Conservation (phyloP, 2,888 invertebrate genomes). For the Limnephilus lunatus region DNA sequence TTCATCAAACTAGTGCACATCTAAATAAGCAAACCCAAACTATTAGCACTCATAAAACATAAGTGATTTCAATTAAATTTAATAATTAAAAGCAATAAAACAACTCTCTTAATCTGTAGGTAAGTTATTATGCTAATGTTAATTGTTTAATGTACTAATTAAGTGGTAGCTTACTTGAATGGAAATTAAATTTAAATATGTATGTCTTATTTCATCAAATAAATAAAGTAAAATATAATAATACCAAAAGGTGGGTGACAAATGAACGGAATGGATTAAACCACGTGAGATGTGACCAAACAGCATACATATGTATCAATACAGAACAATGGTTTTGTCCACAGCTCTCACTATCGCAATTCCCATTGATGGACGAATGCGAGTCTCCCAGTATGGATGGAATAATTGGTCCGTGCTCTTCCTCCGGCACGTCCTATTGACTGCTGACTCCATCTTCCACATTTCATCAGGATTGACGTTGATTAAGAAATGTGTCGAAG, state of each 20-base stretch:
- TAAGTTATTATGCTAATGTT: background rate
- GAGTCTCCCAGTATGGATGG: constrained; percentile 65
- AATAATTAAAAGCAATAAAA: background rate
- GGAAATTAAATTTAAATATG: background rate
- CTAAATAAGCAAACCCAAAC: background rate
- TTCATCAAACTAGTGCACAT: background rate
- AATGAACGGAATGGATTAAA: background rate
- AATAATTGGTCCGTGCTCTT: constrained; percentile 66
- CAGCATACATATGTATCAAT: background rate
- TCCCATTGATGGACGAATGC: constrained; percentile 61
- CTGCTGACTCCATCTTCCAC: constrained; percentile 38
- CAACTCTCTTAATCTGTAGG: background rate
- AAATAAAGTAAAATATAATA: background rate
- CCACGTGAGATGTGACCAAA: background rate
- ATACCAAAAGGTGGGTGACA: background rate
- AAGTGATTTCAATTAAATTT: background rate
- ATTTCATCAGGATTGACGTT: background rate
- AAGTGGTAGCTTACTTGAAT: background rate
- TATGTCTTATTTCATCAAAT: background rate
- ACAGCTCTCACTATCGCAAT: constrained; percentile 64
- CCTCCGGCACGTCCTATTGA: constrained; percentile 66
- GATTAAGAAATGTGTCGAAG: background rate
- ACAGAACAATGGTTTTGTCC: constrained; percentile 32
- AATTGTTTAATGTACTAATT: background rate
- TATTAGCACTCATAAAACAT: background rate